A percentile compares a stretch with the other conserved stretches of the same genome.
Evolutionary conservation across 1,140 invertebrate genomes (phyloP).

Genomic region (Chironomus tepperi): DNA sequence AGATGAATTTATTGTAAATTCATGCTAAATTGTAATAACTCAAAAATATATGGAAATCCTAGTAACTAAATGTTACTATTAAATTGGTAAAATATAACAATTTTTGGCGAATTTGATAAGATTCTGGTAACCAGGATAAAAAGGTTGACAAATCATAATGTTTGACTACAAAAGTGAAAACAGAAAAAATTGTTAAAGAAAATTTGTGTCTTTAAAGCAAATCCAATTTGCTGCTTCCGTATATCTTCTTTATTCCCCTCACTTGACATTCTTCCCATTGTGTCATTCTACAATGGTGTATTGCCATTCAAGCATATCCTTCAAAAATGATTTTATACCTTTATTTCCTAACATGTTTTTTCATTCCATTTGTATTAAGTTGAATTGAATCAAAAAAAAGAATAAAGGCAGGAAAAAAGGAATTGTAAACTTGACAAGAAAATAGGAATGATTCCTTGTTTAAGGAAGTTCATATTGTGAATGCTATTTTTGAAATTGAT

Average conservation of each 20-base stretch:
- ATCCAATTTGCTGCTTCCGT: constrained; percentile 5
- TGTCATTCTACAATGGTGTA: not conserved
- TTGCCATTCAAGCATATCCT: not conserved
- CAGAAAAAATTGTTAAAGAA: not conserved
- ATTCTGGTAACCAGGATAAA: too few species aligned
- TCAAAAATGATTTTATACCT: not conserved
- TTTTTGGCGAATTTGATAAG: too few species aligned
- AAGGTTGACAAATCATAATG: too few species aligned
- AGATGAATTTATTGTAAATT: too few species aligned
- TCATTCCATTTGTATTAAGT: too few species aligned
- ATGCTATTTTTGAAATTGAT: not conserved
- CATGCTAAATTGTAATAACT: too few species aligned
- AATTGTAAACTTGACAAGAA: not conserved
- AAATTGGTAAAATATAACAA: too few species aligned
- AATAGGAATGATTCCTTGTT: not conserved
- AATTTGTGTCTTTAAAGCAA: not conserved
- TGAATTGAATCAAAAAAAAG: not conserved
- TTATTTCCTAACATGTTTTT: not conserved
- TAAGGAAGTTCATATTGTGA: not conserved
- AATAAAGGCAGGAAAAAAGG: not conserved
- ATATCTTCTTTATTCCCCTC: not conserved
- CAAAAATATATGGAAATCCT: too few species aligned
- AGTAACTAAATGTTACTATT: too few species aligned
- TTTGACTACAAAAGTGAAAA: too few species aligned
- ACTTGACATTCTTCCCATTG: not conserved